Evolutionary conservation across 2,113 vertebrate genomes (phyloP), one percentile per base, ranked within the genome.

Genomic region (Zosterops lateralis): DNA sequence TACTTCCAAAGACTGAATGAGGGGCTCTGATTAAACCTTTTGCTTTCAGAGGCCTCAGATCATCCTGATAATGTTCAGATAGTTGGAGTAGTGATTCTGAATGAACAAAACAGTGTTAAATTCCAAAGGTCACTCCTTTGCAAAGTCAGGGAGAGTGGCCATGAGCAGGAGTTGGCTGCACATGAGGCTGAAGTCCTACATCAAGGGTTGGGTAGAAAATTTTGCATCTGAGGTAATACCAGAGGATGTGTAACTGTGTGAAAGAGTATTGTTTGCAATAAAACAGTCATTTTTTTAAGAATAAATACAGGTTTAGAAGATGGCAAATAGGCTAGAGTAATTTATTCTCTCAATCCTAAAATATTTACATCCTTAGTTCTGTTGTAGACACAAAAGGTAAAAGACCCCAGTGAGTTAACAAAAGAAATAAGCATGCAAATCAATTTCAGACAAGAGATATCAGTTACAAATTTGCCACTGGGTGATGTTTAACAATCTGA

Each of bases 381-480:
- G 3, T 60, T 72, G n/a, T 74, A 68, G 61, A 53, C 48, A 57
- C 24, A 68, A 94, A 86, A 84, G 34, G 65, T 75, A 83, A 73
- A 76, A 80, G 20, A 54, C 53, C 47, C n/a, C 24, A 36, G 29
- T 34, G 53, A 68, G 36, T 70, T 81, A 75, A 71, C 42, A 45
- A 53, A 91, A 70, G 25, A 88, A 92, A 71, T 60, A 74, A 84
- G 61, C 65, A 45, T 54, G 42, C 53, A 90, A 75, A 84, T 77
- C 65, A 44, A 48, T 78, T 95, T 61, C 68, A 89, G 66, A 65
- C 91, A 51, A 71, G 70, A 72, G 57, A 53, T 31, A 61, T 83
- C 80, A 86, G 65, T 90, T 84, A 75, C 72, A 68, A 51, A 32
- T 94, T 95, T 95, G 91, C 86, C 65, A 94, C 56, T 75, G 81